These are phyloP conservation scores for Tinamus guttatus DNA, from an alignment of 2,113 vertebrate genomes.

Conservation along the genomic window DNA sequence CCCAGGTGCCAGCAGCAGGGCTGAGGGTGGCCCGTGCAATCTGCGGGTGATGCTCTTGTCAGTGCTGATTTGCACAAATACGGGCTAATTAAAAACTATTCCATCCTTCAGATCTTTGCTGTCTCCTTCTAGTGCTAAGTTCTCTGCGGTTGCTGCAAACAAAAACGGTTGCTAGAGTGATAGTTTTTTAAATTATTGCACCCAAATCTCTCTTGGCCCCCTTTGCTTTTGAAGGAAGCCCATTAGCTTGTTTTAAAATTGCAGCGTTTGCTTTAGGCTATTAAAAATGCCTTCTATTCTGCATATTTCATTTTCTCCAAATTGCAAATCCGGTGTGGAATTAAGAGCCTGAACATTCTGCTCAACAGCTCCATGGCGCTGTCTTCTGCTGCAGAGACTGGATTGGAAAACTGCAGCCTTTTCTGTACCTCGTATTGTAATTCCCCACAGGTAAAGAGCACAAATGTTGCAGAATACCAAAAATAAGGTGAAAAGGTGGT, in stretches of 20 bases:
- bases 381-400: too few relatives aligned
- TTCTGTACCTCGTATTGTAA: too few relatives aligned
- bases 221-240: not conserved
- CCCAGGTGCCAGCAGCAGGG: too few relatives aligned
- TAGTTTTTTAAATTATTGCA: not conserved
- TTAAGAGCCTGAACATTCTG: not conserved
- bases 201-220: not conserved
- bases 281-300: not conserved
- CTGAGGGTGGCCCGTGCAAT: not conserved
- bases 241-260: not conserved
- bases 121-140: not conserved
- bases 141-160: not conserved
- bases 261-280: not conserved
- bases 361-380: not conserved
- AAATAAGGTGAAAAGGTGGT: accelerated
- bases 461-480: not conserved
- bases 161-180: not conserved
- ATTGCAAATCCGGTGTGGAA: not conserved
- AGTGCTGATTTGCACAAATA: not conserved
- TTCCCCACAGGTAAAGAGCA: not conserved
- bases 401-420: not conserved
- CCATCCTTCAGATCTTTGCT: not conserved
- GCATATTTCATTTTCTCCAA: not conserved
- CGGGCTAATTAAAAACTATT: not conserved
- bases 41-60: not conserved